These are phyloP conservation scores for Drosophila triauraria DNA, from an alignment of 1,140 invertebrate genomes.

Conservation along the genomic window DNA sequence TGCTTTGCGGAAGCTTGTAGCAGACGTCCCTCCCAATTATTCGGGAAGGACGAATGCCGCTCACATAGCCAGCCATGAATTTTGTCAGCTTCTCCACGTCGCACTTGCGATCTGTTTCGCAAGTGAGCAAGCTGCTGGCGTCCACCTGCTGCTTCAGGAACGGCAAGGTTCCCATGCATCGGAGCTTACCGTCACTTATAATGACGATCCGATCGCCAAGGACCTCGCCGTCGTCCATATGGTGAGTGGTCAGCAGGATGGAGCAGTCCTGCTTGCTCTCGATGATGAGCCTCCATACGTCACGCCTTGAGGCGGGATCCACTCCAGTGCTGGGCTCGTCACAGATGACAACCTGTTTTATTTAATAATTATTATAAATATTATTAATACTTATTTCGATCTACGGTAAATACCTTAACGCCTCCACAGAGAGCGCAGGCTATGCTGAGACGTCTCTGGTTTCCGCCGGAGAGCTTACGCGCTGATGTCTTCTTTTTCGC, in stretches of 20 bases:
- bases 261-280: constrained; percentile 86
- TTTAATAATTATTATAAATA: background rate
- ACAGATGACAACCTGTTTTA: constrained; percentile 87
- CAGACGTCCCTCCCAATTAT: constrained; percentile 16
- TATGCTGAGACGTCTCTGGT: constrained; percentile 92
- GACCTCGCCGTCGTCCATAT: constrained; percentile 98
- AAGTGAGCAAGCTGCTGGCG: constrained; percentile 28
- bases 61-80: constrained; percentile 16
- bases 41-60: background rate
- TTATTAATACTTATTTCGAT: background rate
- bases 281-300: constrained; percentile 93
- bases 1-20: constrained; percentile 13
- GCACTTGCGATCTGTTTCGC: constrained; percentile 15
- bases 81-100: constrained; percentile 11
- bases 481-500: constrained; percentile 8
- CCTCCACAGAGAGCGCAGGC: constrained; percentile 90
- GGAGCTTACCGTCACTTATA: constrained; percentile 91
- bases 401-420: constrained; percentile 71
- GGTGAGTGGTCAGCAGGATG: constrained; percentile 96
- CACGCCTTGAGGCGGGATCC: constrained; percentile 94
- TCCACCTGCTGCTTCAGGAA: constrained; percentile 94
- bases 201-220: constrained; percentile 96
- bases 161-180: constrained; percentile 92
- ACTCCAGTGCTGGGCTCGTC: constrained; percentile 97
- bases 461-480: constrained; percentile 90